phyloP scores from a whole-genome alignment of 2,797 vertebrate species.

The Lacerta agilis region DNA sequence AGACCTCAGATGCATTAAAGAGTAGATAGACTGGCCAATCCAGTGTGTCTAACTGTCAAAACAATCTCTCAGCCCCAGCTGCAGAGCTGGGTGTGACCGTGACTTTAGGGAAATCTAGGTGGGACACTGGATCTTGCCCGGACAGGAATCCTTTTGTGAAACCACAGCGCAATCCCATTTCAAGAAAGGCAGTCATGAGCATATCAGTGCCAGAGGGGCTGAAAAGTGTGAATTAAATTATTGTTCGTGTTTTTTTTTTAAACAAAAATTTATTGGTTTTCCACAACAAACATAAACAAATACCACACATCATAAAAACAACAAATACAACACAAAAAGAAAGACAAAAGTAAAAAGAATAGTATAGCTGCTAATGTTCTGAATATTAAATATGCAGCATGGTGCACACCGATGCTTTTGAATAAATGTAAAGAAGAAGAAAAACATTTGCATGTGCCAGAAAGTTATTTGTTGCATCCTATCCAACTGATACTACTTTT shows the following conservation, averaged over 20 bases:
- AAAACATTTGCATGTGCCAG: too few species aligned
- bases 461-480: neutral
- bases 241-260: too few species aligned
- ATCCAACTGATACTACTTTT: neutral
- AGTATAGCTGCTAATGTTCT: neutral
- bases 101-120: neutral
- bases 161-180: neutral
- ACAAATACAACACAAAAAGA: too few species aligned
- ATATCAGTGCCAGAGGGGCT: neutral
- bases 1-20: neutral
- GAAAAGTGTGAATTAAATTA: neutral
- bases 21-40: neutral
- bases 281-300: too few species aligned
- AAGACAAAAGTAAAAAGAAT: too few species aligned
- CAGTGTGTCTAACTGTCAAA: neutral
- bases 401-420: neutral
- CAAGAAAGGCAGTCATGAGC: neutral
- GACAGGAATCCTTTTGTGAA: neutral
- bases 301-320: too few species aligned
- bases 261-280: too few species aligned
- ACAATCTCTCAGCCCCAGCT: neutral
- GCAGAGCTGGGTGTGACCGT: neutral
- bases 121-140: neutral
- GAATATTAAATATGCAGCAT: neutral
- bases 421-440: neutral